Evolutionary conservation across 2,797 vertebrate species (phyloP).

Genomic region (Pristis pectinata): DNA sequence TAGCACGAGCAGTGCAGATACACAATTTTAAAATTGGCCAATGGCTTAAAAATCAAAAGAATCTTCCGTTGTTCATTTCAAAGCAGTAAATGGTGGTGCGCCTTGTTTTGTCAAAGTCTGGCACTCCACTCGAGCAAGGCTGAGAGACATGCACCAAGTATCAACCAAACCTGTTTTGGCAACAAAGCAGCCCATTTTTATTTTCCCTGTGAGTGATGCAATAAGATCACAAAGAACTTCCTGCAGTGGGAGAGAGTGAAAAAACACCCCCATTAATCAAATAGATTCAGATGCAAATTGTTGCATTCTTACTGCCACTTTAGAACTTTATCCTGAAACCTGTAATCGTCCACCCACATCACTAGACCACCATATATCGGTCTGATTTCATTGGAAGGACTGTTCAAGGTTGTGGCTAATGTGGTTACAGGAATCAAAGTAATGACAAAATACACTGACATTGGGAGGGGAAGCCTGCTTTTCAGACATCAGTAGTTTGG

Average conservation of each 20-base stretch:
- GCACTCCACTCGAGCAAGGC: background rate
- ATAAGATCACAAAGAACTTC: slow-evolving; percentile 29
- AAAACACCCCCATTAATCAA: background rate
- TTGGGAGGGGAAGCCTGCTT: background rate
- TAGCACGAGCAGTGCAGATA: background rate
- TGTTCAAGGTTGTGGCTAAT: background rate
- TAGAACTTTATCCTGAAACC: slow-evolving; percentile 12
- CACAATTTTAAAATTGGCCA: background rate
- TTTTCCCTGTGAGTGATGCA: background rate
- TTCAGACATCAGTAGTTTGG: background rate
- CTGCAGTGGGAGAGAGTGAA: background rate
- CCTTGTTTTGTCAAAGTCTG: slow-evolving; percentile 18
- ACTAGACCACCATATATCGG: background rate
- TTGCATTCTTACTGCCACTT: background rate
- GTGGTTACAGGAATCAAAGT: slow-evolving; percentile 6
- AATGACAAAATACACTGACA: background rate
- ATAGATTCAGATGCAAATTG: slow-evolving; percentile 1
- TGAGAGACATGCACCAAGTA: background rate
- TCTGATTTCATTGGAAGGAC: background rate
- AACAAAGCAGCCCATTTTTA: background rate
- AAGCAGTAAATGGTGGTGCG: background rate
- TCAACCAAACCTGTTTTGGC: slow-evolving; percentile 11
- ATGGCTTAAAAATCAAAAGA: slow-evolving; percentile 2
- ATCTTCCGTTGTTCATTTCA: slow-evolving; percentile 8
- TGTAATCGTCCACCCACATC: background rate